A percentile compares a stretch with the other conserved stretches of the same genome.
Conservation (phyloP, 2,888 invertebrate species). For the Eupithecia abbreviata region DNA sequence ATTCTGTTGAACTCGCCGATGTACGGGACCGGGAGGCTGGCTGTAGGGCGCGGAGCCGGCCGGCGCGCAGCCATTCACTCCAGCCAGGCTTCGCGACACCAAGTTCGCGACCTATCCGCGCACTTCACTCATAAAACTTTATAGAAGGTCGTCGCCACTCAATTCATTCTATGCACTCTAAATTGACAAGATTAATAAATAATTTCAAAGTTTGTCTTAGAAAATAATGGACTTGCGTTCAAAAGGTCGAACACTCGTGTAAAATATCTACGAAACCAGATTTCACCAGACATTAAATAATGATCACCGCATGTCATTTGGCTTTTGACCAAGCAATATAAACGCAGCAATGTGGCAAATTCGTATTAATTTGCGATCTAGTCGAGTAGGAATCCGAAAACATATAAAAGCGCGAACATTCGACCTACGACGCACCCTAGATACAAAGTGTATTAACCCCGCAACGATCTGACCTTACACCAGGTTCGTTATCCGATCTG, state of each 20-base stretch:
- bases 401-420: conserved; percentile 47
- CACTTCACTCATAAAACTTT: conserved; percentile 18
- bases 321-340: conserved; percentile 41
- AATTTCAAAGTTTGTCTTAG: background rate
- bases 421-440: conserved; percentile 65
- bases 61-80: conserved; percentile 37
- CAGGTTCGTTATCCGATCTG: conserved; percentile 65
- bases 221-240: background rate
- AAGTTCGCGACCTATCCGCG: conserved; percentile 25
- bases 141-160: conserved; percentile 1
- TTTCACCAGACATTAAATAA: conserved; percentile 24
- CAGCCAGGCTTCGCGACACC: conserved; percentile 17
- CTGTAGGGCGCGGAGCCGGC: conserved; percentile 42
- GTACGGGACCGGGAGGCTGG: conserved; percentile 50
- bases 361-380: conserved; percentile 28
- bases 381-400: conserved; percentile 36
- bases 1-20: conserved; percentile 49
- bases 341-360: conserved; percentile 34
- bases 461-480: conserved; percentile 61
- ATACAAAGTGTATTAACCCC: conserved; percentile 71
- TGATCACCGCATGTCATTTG: conserved; percentile 34
- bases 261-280: conserved; percentile 4
- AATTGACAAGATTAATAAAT: background rate
- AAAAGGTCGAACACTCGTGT: background rate
- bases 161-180: background rate